Evolutionary conservation across 1,140 invertebrate species (phyloP).

Genomic region (Diprion similis): DNA sequence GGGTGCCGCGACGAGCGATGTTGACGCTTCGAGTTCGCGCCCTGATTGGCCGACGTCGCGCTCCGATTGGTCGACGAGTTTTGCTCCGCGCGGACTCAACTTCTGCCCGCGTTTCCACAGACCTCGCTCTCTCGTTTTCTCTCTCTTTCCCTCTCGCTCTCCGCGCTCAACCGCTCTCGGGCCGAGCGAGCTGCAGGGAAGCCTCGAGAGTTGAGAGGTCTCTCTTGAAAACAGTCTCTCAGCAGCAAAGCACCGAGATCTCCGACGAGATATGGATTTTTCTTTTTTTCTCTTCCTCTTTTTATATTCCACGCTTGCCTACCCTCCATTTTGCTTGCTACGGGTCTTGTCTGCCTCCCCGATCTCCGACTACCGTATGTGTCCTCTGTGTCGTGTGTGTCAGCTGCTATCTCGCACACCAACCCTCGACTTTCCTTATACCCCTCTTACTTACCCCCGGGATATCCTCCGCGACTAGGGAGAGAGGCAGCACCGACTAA

Average conservation of each 20-base stretch:
- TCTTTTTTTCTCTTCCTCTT: conserved; percentile 39
- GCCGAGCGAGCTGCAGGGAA: not conserved
- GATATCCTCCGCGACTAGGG: too few species aligned
- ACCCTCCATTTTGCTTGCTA: conserved; percentile 59
- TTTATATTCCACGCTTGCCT: conserved; percentile 62
- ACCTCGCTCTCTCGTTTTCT: not conserved
- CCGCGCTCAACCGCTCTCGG: conserved; percentile 1
- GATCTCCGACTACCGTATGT: conserved; percentile 61
- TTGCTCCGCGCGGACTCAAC: conserved; percentile 51
- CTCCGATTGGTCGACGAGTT: conserved; percentile 41
- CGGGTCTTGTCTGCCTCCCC: conserved; percentile 57
- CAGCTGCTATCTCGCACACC: conserved; percentile 41
- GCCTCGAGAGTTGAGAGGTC: conserved; percentile 10
- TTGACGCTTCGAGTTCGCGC: conserved; percentile 6
- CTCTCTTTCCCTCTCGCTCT: not conserved
- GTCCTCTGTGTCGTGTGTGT: conserved; percentile 36
- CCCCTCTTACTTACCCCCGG: too few species aligned
- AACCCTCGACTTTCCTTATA: too few species aligned
- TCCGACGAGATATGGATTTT: conserved; percentile 59
- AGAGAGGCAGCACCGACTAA: too few species aligned
- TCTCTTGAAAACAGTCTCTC: conserved; percentile 58
- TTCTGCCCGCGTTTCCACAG: conserved; percentile 24
- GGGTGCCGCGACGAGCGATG: not conserved
- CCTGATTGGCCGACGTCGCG: not conserved
- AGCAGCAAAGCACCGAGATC: conserved; percentile 59